phyloP scores from a whole-genome alignment of 1,140 invertebrate genomes.

The Saxidomus purpurata region DNA sequence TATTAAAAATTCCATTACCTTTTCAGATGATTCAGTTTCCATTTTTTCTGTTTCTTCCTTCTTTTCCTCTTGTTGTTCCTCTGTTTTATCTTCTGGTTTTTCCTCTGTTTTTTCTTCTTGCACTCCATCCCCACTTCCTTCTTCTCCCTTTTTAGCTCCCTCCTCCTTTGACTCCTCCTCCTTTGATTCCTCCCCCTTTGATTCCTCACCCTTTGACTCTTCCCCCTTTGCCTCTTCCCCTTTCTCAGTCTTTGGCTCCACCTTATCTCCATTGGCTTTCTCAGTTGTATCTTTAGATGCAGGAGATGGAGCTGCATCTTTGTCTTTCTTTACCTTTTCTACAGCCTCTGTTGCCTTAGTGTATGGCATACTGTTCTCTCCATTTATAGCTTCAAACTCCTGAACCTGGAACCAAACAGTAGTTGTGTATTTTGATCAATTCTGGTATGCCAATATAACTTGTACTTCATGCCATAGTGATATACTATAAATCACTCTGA shows the following conservation, averaged over 20 bases:
- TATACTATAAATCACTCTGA: no score
- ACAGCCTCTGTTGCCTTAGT: conserved; percentile 91
- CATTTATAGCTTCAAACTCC: conserved; percentile 99
- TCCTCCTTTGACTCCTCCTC: conserved; percentile 61
- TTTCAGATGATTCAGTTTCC: conserved; percentile 67
- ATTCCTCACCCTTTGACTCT: conserved; percentile 49
- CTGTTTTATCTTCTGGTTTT: no score
- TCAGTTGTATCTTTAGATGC: conserved; percentile 86
- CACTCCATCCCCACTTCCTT: conserved; percentile 7
- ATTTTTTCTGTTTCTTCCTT: conserved; percentile 64
- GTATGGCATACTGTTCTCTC: conserved; percentile 97
- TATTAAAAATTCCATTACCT: conserved; percentile 68
- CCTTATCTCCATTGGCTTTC: conserved; percentile 64
- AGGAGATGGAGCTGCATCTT: conserved; percentile 88
- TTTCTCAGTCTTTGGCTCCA: conserved; percentile 86
- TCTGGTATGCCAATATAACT: no score
- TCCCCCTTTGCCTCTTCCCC: conserved; percentile 85
- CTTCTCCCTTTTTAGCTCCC: conserved; percentile 43
- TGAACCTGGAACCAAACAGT: conserved; percentile 92
- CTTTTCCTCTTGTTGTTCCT: conserved; percentile 14
- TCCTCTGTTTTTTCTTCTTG: conserved; percentile 71
- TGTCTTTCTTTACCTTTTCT: conserved; percentile 84
- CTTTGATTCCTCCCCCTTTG: conserved; percentile 23
- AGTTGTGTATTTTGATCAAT: no score
- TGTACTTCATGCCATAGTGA: no score